These are phyloP conservation scores for Leptestheria dahalacensis DNA, from an alignment of 1,140 invertebrate genomes.

Conservation along the genomic window DNA sequence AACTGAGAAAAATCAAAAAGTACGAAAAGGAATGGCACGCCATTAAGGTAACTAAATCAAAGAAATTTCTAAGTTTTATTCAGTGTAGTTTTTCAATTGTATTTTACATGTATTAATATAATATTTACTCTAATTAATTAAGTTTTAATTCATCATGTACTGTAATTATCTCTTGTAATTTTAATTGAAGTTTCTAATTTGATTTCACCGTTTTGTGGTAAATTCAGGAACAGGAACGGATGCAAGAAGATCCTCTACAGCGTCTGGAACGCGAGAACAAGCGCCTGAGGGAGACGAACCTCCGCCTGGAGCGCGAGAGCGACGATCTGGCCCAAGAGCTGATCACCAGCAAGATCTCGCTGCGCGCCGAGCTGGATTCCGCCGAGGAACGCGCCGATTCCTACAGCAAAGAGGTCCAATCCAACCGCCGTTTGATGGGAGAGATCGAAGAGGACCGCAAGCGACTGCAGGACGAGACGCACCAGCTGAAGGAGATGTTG, in stretches of 20 bases:
- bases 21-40: slow-evolving; percentile 85
- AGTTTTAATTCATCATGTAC: too few relatives aligned
- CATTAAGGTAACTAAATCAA: slow-evolving; percentile 43
- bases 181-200: not conserved
- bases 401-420: slow-evolving; percentile 61
- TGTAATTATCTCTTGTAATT: not conserved
- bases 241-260: slow-evolving; percentile 39
- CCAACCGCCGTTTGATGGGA: slow-evolving; percentile 49
- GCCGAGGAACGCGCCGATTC: slow-evolving; percentile 62
- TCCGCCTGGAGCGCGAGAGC: slow-evolving; percentile 46
- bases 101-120: too few relatives aligned
- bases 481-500: slow-evolving; percentile 64
- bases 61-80: too few relatives aligned
- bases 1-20: slow-evolving; percentile 87
- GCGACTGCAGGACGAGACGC: slow-evolving; percentile 59
- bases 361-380: slow-evolving; percentile 37
- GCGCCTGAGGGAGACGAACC: slow-evolving; percentile 31
- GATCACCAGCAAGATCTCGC: slow-evolving; percentile 39
- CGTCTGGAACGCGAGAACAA: slow-evolving; percentile 41
- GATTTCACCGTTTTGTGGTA: too few relatives aligned
- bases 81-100: too few relatives aligned
- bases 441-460: slow-evolving; percentile 72
- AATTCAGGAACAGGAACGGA: slow-evolving; percentile 30
- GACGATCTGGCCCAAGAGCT: slow-evolving; percentile 46
- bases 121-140: too few relatives aligned